Conservation (phyloP, 1,140 invertebrate genomes). For the Polypedilum pembai region DNA sequence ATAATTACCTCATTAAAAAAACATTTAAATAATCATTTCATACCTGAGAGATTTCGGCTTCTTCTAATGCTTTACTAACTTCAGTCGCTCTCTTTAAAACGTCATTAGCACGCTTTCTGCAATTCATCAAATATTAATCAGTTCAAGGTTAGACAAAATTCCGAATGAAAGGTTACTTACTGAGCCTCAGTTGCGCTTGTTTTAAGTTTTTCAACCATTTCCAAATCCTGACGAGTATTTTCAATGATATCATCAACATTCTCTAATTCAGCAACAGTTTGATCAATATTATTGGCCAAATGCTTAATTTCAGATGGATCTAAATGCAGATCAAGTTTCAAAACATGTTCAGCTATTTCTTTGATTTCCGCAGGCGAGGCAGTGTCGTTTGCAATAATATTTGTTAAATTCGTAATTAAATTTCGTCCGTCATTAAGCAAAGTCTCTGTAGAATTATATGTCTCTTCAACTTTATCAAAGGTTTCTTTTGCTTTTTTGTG, state of each 20-base stretch:
- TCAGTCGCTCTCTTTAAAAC: conserved; percentile 52
- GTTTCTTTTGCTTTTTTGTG: conserved; percentile 47
- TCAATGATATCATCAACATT: conserved; percentile 83
- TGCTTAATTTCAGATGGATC: conserved; percentile 78
- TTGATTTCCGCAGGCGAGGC: conserved; percentile 76
- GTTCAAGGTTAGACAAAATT: not conserved
- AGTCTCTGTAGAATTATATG: conserved; percentile 46
- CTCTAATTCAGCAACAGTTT: conserved; percentile 75
- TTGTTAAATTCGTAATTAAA: conserved; percentile 60
- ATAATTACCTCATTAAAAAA: not conserved
- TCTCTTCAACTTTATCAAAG: conserved; percentile 45
- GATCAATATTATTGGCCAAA: conserved; percentile 74
- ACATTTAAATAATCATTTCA: not conserved
- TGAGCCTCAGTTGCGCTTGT: conserved; percentile 67
- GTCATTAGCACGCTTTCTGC: conserved; percentile 45
- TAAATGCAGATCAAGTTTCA: conserved; percentile 55
- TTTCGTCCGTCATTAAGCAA: conserved; percentile 48
- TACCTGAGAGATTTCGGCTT: conserved; percentile 55
- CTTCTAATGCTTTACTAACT: conserved; percentile 51
- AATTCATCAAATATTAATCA: not conserved
- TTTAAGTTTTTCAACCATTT: conserved; percentile 65
- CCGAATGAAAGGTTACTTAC: conserved; percentile 44
- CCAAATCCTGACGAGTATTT: conserved; percentile 72
- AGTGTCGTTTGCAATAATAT: conserved; percentile 66
- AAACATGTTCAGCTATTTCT: conserved; percentile 65